A percentile compares a stretch with the other conserved stretches of the same genome.
Conservation (phyloP, 1,140 invertebrate genomes). For the Drepana arcuata region DNA sequence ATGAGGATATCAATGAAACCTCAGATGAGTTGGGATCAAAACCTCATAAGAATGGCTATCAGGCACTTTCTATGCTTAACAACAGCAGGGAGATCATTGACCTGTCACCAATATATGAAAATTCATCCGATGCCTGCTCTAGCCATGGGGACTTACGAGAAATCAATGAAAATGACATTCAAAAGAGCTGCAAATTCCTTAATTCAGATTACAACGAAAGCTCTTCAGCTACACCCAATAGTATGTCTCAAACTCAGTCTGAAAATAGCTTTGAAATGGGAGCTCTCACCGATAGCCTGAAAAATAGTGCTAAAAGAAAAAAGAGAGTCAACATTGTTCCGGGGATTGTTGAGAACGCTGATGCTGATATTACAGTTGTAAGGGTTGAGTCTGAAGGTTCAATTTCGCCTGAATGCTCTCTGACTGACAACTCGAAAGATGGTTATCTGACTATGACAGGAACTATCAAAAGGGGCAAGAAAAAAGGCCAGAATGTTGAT, state of each 20-base stretch:
- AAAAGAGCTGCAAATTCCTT: constrained; percentile 48
- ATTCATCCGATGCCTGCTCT: constrained; percentile 68
- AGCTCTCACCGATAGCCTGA: constrained; percentile 57
- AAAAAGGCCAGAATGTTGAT: constrained; percentile 81
- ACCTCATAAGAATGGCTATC: constrained; percentile 56
- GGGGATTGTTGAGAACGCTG: constrained; percentile 69
- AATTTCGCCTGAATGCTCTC: constrained; percentile 54
- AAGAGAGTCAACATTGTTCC: constrained; percentile 76
- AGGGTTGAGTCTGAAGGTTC: constrained; percentile 65
- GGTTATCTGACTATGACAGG: constrained; percentile 79
- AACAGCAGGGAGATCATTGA: constrained; percentile 67
- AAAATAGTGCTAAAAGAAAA: constrained; percentile 72
- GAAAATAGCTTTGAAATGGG: constrained; percentile 71
- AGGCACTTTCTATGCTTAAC: constrained; percentile 43
- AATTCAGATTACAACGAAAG: constrained; percentile 63
- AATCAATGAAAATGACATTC: constrained; percentile 47
- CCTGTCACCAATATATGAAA: constrained; percentile 68
- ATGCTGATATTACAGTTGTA: constrained; percentile 65
- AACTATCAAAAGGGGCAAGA: constrained; percentile 81
- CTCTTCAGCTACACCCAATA: constrained; percentile 61
- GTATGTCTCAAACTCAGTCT: constrained; percentile 66
- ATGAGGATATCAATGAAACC: constrained; percentile 51
- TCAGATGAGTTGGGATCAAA: constrained; percentile 33
- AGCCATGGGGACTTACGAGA: constrained; percentile 65
- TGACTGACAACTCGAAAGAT: constrained; percentile 61